Evolutionary conservation across 2,888 invertebrate genomes (phyloP).

Genomic region (Melanotus villosus): DNA sequence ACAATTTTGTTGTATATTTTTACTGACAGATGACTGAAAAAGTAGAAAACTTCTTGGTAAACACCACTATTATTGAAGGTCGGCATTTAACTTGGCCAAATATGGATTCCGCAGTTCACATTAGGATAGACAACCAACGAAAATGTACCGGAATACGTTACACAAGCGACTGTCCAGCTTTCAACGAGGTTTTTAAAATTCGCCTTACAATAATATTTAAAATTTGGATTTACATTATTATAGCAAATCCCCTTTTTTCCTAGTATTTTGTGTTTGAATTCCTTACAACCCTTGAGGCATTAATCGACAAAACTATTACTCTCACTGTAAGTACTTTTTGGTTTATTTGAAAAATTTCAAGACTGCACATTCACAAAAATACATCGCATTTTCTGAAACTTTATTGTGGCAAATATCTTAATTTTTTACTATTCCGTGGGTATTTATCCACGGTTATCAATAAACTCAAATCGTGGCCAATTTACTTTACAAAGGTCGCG

Average conservation of each 20-base stretch:
- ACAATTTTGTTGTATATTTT: too few relatives aligned
- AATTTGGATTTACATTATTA: too few relatives aligned
- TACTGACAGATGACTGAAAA: not conserved
- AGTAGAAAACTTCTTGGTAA: conserved; percentile 72
- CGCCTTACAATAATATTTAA: conserved; percentile 72
- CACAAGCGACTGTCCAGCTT: conserved; percentile 76
- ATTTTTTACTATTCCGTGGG: too few relatives aligned
- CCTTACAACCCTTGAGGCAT: conserved; percentile 70
- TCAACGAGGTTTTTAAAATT: conserved; percentile 74
- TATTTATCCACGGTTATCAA: too few relatives aligned
- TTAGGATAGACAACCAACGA: conserved; percentile 75
- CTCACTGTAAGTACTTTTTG: conserved; percentile 70
- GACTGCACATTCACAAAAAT: too few relatives aligned
- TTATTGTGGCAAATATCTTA: too few relatives aligned
- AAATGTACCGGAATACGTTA: conserved; percentile 73
- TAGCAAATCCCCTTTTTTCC: conserved; percentile 54
- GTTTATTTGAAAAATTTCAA: conserved; percentile 18
- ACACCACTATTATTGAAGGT: conserved; percentile 78
- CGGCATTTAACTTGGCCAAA: conserved; percentile 71
- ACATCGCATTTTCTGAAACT: too few relatives aligned
- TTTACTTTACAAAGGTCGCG: too few relatives aligned
- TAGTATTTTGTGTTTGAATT: conserved; percentile 82
- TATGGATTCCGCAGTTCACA: conserved; percentile 74
- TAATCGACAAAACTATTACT: conserved; percentile 73
- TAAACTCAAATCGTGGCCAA: too few relatives aligned